A percentile compares a stretch with the other conserved stretches of the same genome.
These are phyloP conservation scores for Manis crassicaudata DNA, from an alignment of 2,797 vertebrate species.

Conservation along the genomic window DNA sequence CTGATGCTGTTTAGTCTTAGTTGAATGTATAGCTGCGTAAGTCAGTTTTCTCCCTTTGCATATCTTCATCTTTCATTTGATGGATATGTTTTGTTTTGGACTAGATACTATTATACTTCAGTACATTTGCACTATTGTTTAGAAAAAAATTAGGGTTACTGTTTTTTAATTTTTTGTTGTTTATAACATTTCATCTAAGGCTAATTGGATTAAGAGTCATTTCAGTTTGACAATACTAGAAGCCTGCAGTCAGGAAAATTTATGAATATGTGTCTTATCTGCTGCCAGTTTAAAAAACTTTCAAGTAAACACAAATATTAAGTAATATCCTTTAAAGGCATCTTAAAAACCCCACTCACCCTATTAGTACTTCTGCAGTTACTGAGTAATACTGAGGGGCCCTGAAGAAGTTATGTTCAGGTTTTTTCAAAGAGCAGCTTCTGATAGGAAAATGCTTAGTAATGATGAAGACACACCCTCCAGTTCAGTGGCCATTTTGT, in stretches of 20 bases:
- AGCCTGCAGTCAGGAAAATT: slow-evolving; percentile 2
- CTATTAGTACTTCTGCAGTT: slow-evolving; percentile 11
- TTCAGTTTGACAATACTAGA: slow-evolving; percentile 50
- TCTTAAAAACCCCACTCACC: neutral
- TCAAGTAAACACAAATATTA: slow-evolving; percentile 17
- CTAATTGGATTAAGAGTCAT: neutral
- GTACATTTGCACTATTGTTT: neutral
- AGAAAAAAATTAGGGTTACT: neutral
- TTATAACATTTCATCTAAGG: neutral
- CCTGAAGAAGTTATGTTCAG: slow-evolving; percentile 59
- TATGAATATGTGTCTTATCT: slow-evolving; percentile 26
- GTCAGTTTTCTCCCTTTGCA: neutral
- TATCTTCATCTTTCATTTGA: slow-evolving; percentile 9
- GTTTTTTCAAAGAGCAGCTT: slow-evolving; percentile 56
- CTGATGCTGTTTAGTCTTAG: neutral
- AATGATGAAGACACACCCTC: slow-evolving; percentile 69
- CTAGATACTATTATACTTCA: slow-evolving; percentile 7
- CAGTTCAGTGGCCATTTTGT: slow-evolving; percentile 73
- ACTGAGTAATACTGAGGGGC: slow-evolving; percentile 9
- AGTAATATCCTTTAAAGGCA: slow-evolving; percentile 7
- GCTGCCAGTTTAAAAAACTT: neutral
- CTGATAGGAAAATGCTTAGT: slow-evolving; percentile 77
- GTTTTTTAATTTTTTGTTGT: neutral
- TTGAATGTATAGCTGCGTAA: neutral
- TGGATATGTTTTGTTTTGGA: slow-evolving; percentile 28